Evolutionary conservation across 92 coral and sea anemone genomes (phyloP).

Genomic region (Porites divaricata): DNA sequence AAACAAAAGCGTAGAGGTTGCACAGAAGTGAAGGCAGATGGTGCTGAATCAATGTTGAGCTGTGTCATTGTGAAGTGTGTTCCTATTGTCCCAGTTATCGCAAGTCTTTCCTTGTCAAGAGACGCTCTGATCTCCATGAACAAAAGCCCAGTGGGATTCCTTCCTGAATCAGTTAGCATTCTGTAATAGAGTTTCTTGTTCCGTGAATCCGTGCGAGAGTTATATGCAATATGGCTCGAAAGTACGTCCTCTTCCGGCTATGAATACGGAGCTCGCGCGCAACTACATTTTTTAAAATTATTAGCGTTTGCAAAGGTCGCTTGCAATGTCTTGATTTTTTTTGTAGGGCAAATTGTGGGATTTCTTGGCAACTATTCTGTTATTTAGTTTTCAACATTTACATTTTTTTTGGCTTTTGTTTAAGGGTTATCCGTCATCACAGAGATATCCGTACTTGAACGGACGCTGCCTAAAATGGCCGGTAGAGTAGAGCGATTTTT

Average conservation of each 20-base stretch:
- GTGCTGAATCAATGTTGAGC: background rate
- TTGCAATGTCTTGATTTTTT: background rate
- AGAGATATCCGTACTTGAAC: background rate
- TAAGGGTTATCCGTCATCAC: conserved; percentile 23
- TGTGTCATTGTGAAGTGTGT: conserved; percentile 8
- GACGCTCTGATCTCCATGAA: conserved; percentile 18
- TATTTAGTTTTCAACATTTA: background rate
- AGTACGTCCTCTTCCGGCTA: background rate
- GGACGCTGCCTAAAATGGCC: conserved; percentile 22
- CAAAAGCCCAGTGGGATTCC: conserved; percentile 26
- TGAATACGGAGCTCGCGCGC: background rate
- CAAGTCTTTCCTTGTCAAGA: conserved; percentile 19
- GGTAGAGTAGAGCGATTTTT: background rate
- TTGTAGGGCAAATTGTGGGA: no score
- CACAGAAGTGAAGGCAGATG: conserved; percentile 24
- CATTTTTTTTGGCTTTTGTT: background rate
- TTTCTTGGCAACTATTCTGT: background rate
- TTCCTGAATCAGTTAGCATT: conserved; percentile 5
- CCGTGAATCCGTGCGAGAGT: conserved; percentile 1
- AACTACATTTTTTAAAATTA: background rate
- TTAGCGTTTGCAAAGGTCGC: background rate
- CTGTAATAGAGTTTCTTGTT: conserved; percentile 22
- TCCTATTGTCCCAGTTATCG: conserved; percentile 19
- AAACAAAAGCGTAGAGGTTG: conserved; percentile 44
- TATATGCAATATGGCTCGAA: background rate